Conservation (phyloP, 2,113 vertebrate genomes). For the Anarrhichthys ocellatus region DNA sequence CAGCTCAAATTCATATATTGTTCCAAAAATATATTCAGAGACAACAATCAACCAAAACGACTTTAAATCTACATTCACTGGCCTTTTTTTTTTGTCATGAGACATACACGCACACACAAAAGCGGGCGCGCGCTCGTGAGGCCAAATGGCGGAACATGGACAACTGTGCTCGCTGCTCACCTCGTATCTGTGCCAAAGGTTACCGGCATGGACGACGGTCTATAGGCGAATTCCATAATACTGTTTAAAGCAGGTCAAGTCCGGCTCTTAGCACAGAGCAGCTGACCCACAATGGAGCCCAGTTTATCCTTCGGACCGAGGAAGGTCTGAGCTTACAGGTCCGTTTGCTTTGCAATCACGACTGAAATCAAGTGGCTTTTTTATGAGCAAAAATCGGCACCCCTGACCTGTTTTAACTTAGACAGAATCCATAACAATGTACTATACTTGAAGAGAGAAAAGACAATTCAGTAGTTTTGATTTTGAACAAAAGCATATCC, state of each 20-base stretch:
- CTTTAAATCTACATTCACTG: neutral
- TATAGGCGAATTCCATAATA: slow-evolving; percentile 38
- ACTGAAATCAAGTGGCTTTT: neutral
- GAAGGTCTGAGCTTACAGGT: neutral
- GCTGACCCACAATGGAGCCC: slow-evolving; percentile 24
- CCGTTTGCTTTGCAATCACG: neutral
- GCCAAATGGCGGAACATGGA: slow-evolving; percentile 54
- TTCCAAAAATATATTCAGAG: neutral
- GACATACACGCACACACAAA: neutral
- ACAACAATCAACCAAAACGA: neutral
- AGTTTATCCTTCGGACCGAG: neutral
- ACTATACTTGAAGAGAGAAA: too few relatives aligned
- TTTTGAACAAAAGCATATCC: too few relatives aligned
- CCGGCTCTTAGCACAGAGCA: slow-evolving; percentile 20
- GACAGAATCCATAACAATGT: too few relatives aligned
- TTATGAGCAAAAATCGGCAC: neutral
- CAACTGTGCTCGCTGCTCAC: slow-evolving; percentile 31
- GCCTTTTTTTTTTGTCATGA: neutral
- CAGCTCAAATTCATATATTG: neutral
- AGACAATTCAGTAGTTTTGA: too few relatives aligned
- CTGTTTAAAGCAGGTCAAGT: slow-evolving; percentile 54
- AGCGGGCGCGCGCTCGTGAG: neutral
- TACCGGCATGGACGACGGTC: slow-evolving; percentile 48
- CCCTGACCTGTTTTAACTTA: neutral
- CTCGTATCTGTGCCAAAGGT: slow-evolving; percentile 80